Base-by-base conservation (phyloP, 2,888 invertebrate genomes). In the Monoplex corrugatus region DNA sequence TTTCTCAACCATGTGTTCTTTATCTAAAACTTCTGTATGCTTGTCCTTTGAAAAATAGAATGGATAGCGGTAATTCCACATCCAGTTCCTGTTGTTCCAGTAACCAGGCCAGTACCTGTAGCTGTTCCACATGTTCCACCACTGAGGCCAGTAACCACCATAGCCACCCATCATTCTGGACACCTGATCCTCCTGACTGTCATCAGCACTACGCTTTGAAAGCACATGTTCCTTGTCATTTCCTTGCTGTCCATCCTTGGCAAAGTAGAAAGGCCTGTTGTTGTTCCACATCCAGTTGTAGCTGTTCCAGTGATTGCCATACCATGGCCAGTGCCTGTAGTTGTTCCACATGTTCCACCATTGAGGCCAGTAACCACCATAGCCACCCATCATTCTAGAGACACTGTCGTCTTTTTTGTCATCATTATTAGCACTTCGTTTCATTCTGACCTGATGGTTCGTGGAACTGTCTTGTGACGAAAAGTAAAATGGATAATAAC, bases 131-230 rank as follows among this genome's bases (percentile, higher is more conserved):
- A 80, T 75, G 87, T 87, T 87, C 82, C 82, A 82, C 82, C 44
- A 44, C 44, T 44, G 44, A 28, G 57, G 40, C 63, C 63, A 85
- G 35, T 86, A 63, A 28, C 63, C 40, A 40, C 86, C 63, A 28
- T 40, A 86, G n/a, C 86, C 86, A 86, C 85, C 85, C 85, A 68
- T 68, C 86, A 86, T 86, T 86, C 86, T 57, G 28, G 86, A 63
- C 3, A 68, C 86, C n/a, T 86, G 45, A 16, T 86, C 63, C 23
- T 68, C 63, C 16, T 50, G 68, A 68, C 28, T 6, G n/a, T 68
- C 23, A 28, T 50, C 86, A 68, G 68, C 35, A n/a, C 86, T 86
- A 19, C 86, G 86, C 43, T 63, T 86, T 5, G 68, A 40, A 8
- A 86, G 10, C 2, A 43, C 0, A 57, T 84, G 50, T 57, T n/a